phyloP scores from a whole-genome alignment of 2,888 invertebrate species.

The Amphiduros pacificus region DNA sequence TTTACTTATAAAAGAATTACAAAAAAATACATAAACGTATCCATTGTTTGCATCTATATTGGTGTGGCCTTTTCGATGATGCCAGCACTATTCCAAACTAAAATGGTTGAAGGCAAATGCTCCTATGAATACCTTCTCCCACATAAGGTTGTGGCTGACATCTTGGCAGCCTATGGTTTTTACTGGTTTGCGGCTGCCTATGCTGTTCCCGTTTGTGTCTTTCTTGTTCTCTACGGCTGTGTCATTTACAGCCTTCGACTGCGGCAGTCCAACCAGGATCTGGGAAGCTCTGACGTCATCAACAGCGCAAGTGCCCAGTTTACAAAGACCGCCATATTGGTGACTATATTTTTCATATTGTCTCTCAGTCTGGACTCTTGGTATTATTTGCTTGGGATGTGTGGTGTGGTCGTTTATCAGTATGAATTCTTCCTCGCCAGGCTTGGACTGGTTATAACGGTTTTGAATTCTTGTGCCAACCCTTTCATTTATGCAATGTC shows the following conservation, averaged over 20 bases:
- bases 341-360: not conserved
- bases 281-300: conserved; percentile 3
- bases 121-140: not conserved
- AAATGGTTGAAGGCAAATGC: not conserved
- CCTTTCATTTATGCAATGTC: not conserved
- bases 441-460: not conserved
- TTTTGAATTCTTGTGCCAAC: not conserved
- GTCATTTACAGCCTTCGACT: conserved; percentile 1
- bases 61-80: not conserved
- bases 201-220: conserved; percentile 1
- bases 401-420: not conserved
- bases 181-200: not conserved
- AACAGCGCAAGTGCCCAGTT: not conserved
- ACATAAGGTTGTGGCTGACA: not conserved
- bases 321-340: not conserved
- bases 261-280: not conserved
- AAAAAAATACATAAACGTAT: not conserved
- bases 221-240: not conserved
- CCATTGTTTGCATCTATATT: not conserved
- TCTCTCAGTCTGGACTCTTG: not conserved
- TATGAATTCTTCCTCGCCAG: not conserved
- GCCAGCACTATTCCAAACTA: not conserved
- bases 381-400: not conserved
- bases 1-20: not conserved
- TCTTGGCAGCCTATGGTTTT: not conserved